phyloP scores from a whole-genome alignment of 2,113 vertebrate species.

The Myotis brandtii region DNA sequence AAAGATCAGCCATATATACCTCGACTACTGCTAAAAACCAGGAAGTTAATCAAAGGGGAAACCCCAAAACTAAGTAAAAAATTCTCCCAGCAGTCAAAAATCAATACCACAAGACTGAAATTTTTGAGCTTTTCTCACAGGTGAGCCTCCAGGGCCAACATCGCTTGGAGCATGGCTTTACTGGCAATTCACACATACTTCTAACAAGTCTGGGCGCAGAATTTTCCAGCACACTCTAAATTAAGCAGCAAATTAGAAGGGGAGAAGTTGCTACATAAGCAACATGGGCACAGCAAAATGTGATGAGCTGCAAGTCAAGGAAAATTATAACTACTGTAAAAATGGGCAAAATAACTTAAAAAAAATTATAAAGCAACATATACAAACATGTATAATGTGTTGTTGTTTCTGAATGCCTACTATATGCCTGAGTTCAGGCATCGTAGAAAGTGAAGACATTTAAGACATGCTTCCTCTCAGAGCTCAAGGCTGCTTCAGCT shows the following conservation, averaged over 20 bases:
- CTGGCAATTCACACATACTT: neutral
- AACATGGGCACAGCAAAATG: neutral
- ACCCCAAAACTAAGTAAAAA: neutral
- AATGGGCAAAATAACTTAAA: neutral
- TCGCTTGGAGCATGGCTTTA: neutral
- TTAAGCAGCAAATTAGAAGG: slow-evolving; percentile 49
- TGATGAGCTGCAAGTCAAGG: neutral
- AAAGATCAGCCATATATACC: neutral
- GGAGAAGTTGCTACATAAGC: slow-evolving; percentile 26
- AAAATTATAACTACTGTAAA: slow-evolving; percentile 9
- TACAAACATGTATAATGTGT: neutral
- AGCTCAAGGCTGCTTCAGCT: neutral
- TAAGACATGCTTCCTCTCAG: neutral
- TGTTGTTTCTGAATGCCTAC: neutral
- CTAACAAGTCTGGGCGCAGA: neutral
- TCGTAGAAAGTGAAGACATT: neutral
- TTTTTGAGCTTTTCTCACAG: neutral
- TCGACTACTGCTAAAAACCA: neutral
- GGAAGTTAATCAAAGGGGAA: neutral
- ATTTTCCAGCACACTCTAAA: slow-evolving; percentile 18
- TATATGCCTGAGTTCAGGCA: neutral
- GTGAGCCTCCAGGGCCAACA: neutral
- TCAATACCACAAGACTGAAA: neutral
- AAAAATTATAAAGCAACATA: neutral
- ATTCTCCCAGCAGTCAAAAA: neutral